Evolutionary conservation across 2,113 vertebrate species (phyloP).

Genomic region (Gallinago undulata): DNA sequence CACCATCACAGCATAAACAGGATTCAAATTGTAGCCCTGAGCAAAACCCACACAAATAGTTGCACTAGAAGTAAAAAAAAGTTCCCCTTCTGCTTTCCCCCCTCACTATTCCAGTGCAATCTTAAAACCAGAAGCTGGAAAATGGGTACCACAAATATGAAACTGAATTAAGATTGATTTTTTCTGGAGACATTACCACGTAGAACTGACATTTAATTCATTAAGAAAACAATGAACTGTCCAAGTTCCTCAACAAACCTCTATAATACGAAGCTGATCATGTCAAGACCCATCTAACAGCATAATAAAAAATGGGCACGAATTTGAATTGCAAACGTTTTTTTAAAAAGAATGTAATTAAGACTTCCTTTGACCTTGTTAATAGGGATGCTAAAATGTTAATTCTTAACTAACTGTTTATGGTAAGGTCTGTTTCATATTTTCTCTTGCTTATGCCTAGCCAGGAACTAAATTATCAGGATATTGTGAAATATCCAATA

Average conservation of each 20-base stretch:
- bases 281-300: neutral
- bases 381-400: constrained; percentile 14
- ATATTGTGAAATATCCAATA: neutral
- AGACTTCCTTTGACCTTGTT: neutral
- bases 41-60: constrained; percentile 58
- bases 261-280: neutral
- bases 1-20: constrained; percentile 40
- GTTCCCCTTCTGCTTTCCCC: neutral
- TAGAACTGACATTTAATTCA: neutral
- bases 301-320: neutral
- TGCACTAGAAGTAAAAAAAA: neutral
- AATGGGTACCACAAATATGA: neutral
- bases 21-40: constrained; percentile 58
- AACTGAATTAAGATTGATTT: neutral
- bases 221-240: neutral
- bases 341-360: neutral
- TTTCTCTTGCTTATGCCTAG: neutral
- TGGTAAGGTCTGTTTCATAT: neutral
- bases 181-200: neutral
- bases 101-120: neutral
- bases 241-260: neutral
- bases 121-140: constrained; percentile 37
- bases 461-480: neutral
- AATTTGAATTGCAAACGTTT: neutral
- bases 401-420: constrained; percentile 4